Evolutionary conservation across 2,888 invertebrate species (phyloP), one percentile per base, ranked within the genome.

Genomic region (Schizaphis graminum): DNA sequence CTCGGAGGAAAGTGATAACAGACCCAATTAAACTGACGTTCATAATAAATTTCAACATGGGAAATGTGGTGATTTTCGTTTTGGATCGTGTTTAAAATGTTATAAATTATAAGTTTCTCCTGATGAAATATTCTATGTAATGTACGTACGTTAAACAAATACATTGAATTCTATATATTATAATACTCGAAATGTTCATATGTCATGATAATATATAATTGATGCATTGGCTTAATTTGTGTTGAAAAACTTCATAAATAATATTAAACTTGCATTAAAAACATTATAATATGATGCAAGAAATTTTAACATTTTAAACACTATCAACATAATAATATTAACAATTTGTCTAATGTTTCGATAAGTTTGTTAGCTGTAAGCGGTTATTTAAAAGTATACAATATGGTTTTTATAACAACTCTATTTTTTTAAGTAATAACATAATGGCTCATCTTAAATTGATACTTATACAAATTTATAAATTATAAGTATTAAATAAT

Each of bases 21-120:
- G 86, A 91, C 35, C 26, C 44, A 91, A 91, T 86, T 91, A 84
- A 84, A 84, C 28, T 56, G 84, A 91, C 41, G 91, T 56, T 41
- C 41, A 49, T 91, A 56, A 57, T 86, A 86, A 41, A 56, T 86
- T 85, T 24, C 53, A 5, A 41, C 77, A 13, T 16, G 35, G 49
- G 49, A 49, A 91, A 91, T 49, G 91, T 77, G 7, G 49, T n/a
- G 49, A 77, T 91, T 77, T 53, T 49, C 13, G 24, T 67, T 47
- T 67, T n/a, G 5, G 21, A 10, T 0, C 24, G 3, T 28, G 67
- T 77, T 90, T 21, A 26, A 26, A 90, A 47, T 21, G 7, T 49
- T 35, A 13, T 2, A 35, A 35, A 11, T 49, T 24, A 24, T 0
- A 35, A 35, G n/a, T 67, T 47, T 53, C 8, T 26, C 28, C 91